phyloP scores from a whole-genome alignment of 2,113 vertebrate species.

The Notothenia rossii region DNA sequence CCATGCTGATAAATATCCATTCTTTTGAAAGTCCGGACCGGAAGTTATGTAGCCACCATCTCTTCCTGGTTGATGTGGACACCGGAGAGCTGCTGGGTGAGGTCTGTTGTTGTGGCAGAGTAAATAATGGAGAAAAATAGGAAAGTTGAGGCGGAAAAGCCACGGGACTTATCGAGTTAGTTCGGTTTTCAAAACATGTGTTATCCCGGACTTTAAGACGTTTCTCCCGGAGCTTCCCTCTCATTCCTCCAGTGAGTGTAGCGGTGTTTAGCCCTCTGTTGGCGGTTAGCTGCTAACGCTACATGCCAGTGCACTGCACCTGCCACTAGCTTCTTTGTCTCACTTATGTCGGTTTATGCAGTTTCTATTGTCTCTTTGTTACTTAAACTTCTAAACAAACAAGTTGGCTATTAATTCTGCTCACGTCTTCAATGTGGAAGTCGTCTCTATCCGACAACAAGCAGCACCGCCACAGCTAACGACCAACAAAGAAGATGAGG shows the following conservation, averaged over 20 bases:
- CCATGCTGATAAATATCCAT: fast-evolving
- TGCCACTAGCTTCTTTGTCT: slow-evolving; percentile 55
- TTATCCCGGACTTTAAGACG: no score
- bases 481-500: slow-evolving; percentile 40
- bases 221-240: background rate
- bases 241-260: background rate
- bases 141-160: background rate
- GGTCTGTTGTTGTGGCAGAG: slow-evolving; percentile 48
- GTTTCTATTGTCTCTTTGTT: fast-evolving
- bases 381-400: no score
- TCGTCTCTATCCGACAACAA: background rate
- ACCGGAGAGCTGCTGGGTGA: slow-evolving; percentile 55
- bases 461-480: background rate
- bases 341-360: background rate
- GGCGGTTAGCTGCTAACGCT: slow-evolving; percentile 36
- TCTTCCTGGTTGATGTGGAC: slow-evolving; percentile 70
- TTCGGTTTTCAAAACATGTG: fast-evolving
- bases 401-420: background rate
- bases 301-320: slow-evolving; percentile 16
- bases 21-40: slow-evolving; percentile 43
- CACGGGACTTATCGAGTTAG: fast-evolving
- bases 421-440: background rate
- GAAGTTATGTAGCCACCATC: background rate
- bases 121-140: slow-evolving; percentile 10
- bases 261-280: slow-evolving; percentile 1